A percentile compares a stretch with the other conserved stretches of the same genome.
Conservation (phyloP, 2,888 invertebrate species). For the Cephus sareptanus region DNA sequence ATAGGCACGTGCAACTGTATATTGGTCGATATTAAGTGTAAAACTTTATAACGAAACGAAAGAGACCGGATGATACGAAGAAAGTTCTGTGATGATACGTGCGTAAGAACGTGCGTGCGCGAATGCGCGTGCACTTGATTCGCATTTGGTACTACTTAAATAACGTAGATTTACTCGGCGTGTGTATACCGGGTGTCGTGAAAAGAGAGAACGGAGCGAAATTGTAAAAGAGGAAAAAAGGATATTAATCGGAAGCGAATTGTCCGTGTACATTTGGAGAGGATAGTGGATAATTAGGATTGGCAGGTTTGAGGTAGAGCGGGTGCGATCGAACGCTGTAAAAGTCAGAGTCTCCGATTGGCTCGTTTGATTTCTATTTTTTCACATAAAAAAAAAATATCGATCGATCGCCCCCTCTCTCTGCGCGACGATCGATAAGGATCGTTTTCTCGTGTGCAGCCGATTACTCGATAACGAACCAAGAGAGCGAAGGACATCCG, state of each 20-base stretch:
- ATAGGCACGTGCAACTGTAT: slow-evolving; percentile 12
- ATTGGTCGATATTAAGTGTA: slow-evolving; percentile 12
- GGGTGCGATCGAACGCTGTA: background rate
- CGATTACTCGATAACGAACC: background rate
- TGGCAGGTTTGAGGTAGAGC: background rate
- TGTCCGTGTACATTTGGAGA: background rate
- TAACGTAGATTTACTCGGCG: background rate
- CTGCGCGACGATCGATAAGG: background rate
- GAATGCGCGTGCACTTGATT: background rate
- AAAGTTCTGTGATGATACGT: slow-evolving; percentile 1
- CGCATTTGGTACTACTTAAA: background rate
- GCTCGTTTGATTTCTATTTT: background rate
- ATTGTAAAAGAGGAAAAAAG: background rate
- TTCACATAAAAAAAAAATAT: background rate
- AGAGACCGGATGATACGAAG: slow-evolving; percentile 2
- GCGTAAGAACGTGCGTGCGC: background rate
- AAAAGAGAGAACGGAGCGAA: background rate
- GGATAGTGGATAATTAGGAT: background rate
- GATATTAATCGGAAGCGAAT: background rate
- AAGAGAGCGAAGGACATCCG: no score
- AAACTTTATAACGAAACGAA: slow-evolving; percentile 10
- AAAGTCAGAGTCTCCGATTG: background rate
- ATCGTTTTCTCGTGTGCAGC: background rate
- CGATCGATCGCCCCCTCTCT: background rate
- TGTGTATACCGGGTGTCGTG: background rate